phyloP scores from a whole-genome alignment of 2,797 vertebrate genomes.

The Oophaga sylvatica region DNA sequence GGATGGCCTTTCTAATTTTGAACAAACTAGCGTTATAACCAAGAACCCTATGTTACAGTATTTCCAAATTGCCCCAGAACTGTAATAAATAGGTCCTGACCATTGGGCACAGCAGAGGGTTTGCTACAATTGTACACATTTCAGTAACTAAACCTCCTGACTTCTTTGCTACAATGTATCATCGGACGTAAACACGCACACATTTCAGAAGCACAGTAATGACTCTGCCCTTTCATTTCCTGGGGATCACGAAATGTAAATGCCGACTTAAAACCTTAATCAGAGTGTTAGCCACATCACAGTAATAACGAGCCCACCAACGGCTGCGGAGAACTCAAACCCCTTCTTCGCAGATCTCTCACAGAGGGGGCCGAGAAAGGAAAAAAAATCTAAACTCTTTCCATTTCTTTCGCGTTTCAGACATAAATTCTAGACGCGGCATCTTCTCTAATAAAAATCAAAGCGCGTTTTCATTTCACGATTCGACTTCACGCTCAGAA shows the following conservation, averaged over 20 bases:
- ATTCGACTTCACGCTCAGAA: slow-evolving; percentile 2
- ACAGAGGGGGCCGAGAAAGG: too few species aligned
- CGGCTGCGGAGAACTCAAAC: not conserved
- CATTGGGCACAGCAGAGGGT: not conserved
- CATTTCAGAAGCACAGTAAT: not conserved
- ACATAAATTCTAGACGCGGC: not conserved
- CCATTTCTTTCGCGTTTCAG: not conserved
- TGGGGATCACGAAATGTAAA: not conserved
- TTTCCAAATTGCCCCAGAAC: too few species aligned
- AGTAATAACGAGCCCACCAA: not conserved
- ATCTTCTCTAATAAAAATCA: slow-evolving; percentile 15
- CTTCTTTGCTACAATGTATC: not conserved
- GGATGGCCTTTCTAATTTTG: too few species aligned
- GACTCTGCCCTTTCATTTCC: not conserved
- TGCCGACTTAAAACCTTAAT: not conserved
- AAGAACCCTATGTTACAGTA: too few species aligned
- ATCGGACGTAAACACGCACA: not conserved
- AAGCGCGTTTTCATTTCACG: slow-evolving; percentile 25
- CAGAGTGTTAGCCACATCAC: not conserved
- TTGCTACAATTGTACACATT: not conserved
- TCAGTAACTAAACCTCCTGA: not conserved
- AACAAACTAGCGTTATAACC: too few species aligned
- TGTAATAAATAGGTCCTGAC: too few species aligned
- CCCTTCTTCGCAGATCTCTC: not conserved
- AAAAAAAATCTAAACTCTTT: not conserved